phyloP scores from a whole-genome alignment of 2,888 invertebrate genomes.

The Lasioglossum villosulum region DNA sequence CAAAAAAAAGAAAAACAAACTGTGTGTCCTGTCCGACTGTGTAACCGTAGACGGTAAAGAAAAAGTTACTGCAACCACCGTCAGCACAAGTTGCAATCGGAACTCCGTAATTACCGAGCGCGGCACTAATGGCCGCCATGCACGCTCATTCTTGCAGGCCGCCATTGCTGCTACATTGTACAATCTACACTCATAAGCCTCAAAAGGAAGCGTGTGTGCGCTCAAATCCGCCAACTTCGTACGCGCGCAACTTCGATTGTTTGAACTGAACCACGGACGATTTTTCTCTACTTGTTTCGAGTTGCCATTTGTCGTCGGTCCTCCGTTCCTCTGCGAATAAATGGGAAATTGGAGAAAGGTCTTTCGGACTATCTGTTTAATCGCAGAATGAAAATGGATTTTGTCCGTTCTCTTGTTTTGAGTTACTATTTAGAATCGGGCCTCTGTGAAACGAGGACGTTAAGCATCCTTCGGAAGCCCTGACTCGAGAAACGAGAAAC shows the following conservation, averaged over 20 bases:
- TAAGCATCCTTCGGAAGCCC: neutral
- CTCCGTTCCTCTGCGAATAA: neutral
- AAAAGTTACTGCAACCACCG: neutral
- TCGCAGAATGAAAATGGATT: neutral
- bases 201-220: neutral
- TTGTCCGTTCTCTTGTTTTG: neutral
- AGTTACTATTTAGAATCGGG: too few relatives aligned
- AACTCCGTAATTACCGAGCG: conserved; percentile 16
- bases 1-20: neutral
- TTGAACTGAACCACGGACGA: neutral
- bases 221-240: neutral
- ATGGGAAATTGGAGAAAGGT: neutral
- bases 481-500: neutral
- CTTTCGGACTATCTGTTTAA: neutral
- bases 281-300: neutral
- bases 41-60: neutral
- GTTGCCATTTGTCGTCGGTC: neutral
- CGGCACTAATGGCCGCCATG: neutral
- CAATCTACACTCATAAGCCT: neutral
- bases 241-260: neutral
- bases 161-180: neutral
- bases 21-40: neutral
- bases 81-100: neutral
- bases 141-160: neutral
- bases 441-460: neutral